Base-by-base conservation (phyloP, 2,797 vertebrate species). In the Rhinogobio ventralis region DNA sequence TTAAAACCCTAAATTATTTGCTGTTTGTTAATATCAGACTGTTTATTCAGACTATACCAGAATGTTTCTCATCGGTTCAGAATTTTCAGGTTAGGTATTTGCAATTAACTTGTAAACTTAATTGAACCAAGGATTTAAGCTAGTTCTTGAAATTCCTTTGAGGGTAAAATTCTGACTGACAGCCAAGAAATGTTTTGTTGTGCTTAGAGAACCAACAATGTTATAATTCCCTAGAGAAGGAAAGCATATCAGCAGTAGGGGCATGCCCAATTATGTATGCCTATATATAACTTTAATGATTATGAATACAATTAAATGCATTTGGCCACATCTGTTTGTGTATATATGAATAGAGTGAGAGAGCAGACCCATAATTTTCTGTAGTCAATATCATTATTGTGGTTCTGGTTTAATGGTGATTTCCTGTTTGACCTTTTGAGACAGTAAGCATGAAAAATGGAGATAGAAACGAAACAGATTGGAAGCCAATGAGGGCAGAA, bases 171-270 rank as follows among this genome's bases (percentile, higher is more conserved):
- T 92, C 85, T 88, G 80, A 87, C 69, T n/a, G 42, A 67, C 82
- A 19, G 87, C 80, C 80, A 88, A 85, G 68, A 90, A 91, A 89
- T 89, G 85, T 76, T 90, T 88, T 53, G 49, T 45, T 49, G 30
- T 79, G 51, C 60, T 71, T 71, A 42, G 62, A 84, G 71, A 84
- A 51, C 60, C 64, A 79, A 60, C 72, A n/a, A 45, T 75, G 57
- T 57, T 53, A 51, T 81, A 81, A 76, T 62, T 84, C 66, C 72
- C 49, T 42, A 15, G 69, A 60, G 69, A 67, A 69, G 62, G 23
- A 79, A 80, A 82, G 73, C 68, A 15, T 39, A 45, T 77, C 17
- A 66, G 30, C 55, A 20, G 14, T 8, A 69, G 42, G 23, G 20
- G 2, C 36, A 51, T 60, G 36, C 55, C 79, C 49, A 28, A 39